phyloP scores from a whole-genome alignment of 2,797 vertebrate species.

The Hozukius guyotensis region DNA sequence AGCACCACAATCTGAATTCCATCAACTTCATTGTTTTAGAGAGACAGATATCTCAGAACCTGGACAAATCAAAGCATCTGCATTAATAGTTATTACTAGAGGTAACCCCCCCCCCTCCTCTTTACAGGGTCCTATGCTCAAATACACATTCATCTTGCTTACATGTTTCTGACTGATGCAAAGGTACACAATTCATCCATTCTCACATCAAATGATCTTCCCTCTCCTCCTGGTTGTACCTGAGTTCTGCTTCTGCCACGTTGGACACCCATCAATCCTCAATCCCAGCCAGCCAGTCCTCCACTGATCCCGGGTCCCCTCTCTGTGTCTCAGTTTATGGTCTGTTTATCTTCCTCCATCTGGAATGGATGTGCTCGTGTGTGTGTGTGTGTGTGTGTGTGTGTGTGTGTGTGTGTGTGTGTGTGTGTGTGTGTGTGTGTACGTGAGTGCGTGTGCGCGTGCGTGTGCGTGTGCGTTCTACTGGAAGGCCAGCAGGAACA shows the following conservation, averaged over 20 bases:
- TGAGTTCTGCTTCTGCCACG: conserved; percentile 66
- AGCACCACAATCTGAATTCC: background rate
- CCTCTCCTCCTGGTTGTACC: conserved; percentile 55
- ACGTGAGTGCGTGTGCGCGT: background rate
- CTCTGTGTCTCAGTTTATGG: conserved; percentile 4
- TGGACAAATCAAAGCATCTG: background rate
- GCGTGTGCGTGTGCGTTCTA: conserved; percentile 65
- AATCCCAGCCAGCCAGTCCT: conserved; percentile 28
- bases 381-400: background rate
- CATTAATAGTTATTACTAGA: background rate
- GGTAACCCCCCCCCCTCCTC: no score
- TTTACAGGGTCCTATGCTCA: background rate
- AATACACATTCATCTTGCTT: background rate
- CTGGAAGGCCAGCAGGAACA: conserved; percentile 95
- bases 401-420: conserved; percentile 1
- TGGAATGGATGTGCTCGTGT: background rate
- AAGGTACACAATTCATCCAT: conserved; percentile 1
- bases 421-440: conserved; percentile 5
- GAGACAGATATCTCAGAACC: no score
- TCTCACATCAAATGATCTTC: background rate
- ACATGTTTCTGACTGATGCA: background rate
- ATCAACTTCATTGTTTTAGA: background rate
- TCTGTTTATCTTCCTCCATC: background rate
- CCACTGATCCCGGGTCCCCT: background rate
- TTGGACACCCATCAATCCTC: conserved; percentile 75